Evolutionary conservation across 2,113 vertebrate species (phyloP).

Genomic region (Ivindomyrus marchei): DNA sequence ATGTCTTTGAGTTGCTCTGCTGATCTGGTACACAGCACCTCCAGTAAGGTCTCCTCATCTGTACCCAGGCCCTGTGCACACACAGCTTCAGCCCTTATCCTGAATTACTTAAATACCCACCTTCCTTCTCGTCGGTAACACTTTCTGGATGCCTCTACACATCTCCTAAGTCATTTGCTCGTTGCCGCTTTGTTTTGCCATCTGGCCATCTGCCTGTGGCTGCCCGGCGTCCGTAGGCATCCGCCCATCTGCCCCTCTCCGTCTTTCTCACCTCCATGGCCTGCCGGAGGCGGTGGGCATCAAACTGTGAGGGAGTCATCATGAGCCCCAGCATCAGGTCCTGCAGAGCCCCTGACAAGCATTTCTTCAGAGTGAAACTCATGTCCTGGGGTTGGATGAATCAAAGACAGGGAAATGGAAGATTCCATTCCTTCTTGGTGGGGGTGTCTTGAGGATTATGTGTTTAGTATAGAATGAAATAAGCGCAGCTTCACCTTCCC

Average conservation of each 20-base stretch:
- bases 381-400: constrained; percentile 56
- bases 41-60: constrained; percentile 68
- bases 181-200: neutral
- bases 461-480: neutral
- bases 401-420: neutral
- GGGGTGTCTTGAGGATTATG: neutral
- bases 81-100: neutral
- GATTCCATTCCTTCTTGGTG: neutral
- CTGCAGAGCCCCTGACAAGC: constrained; percentile 65
- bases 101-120: neutral
- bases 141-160: neutral
- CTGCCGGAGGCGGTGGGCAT: constrained; percentile 74
- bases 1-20: constrained; percentile 68
- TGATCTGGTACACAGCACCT: constrained; percentile 69
- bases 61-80: constrained; percentile 66
- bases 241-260: neutral
- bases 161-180: neutral
- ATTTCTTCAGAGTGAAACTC: constrained; percentile 69
- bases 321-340: constrained; percentile 73
- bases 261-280: constrained; percentile 65
- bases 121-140: neutral
- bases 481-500: constrained; percentile 54
- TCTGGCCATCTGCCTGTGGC: neutral
- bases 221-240: neutral
- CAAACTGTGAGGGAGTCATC: constrained; percentile 69